Conservation (phyloP, 2,888 invertebrate species). For the Synergus itoensis region DNA sequence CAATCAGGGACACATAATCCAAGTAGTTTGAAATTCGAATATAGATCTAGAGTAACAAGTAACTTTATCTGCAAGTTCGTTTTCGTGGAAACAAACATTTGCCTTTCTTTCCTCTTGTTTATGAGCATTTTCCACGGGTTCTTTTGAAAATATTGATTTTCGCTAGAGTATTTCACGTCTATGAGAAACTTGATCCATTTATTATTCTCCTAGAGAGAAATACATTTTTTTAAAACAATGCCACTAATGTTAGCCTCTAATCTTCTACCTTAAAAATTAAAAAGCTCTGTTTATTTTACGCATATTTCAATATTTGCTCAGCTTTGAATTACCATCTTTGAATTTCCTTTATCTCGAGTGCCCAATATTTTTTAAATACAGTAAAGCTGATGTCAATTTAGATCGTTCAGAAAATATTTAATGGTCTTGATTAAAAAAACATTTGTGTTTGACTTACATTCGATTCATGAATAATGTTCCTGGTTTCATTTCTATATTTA, state of each 20-base stretch:
- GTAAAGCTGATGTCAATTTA: not conserved
- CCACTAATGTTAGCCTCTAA: too few relatives aligned
- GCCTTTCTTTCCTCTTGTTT: not conserved
- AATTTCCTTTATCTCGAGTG: not conserved
- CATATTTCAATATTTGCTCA: not conserved
- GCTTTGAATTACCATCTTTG: not conserved
- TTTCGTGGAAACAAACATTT: not conserved
- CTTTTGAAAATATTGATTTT: not conserved
- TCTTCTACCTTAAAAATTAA: too few relatives aligned
- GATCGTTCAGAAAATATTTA: not conserved
- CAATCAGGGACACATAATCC: slow-evolving; percentile 36
- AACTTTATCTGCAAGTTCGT: slow-evolving; percentile 8
- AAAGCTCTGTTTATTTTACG: too few relatives aligned
- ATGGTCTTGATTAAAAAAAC: not conserved
- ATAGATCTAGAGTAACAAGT: not conserved
- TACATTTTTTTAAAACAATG: too few relatives aligned
- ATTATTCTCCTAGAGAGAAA: too few relatives aligned
- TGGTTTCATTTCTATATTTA: too few relatives aligned
- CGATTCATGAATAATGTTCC: too few relatives aligned
- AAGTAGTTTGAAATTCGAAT: slow-evolving; percentile 1
- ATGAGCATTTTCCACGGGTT: slow-evolving; percentile 10
- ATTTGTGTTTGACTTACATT: too few relatives aligned
- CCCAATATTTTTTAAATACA: not conserved
- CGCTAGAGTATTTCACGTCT: not conserved
- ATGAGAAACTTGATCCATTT: too few relatives aligned